phyloP scores from a whole-genome alignment of 2,888 invertebrate species.

The Meteorus colon region DNA sequence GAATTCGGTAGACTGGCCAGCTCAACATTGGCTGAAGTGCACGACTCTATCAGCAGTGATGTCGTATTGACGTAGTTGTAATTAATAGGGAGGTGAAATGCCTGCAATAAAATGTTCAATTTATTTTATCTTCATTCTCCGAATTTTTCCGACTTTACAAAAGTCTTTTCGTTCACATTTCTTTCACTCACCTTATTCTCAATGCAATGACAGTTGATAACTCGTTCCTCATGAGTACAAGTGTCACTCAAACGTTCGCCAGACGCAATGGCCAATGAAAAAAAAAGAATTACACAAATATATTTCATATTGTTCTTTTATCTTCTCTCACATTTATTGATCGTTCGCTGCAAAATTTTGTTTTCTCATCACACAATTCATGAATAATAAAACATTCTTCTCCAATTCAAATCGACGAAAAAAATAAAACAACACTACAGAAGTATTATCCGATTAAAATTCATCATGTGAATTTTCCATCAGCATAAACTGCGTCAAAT shows the following conservation, averaged over 20 bases:
- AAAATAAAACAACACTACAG: too few species aligned
- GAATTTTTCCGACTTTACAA: neutral
- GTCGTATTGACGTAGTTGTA: conserved; percentile 57
- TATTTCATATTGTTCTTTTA: conserved; percentile 41
- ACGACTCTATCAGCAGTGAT: conserved; percentile 56
- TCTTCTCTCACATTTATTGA: conserved; percentile 7
- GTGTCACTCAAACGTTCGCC: conserved; percentile 52
- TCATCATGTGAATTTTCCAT: too few species aligned
- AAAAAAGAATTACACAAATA: conserved; percentile 34
- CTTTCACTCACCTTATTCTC: conserved; percentile 56
- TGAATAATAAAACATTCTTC: conserved; percentile 3
- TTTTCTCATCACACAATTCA: conserved; percentile 11
- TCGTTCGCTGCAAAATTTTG: conserved; percentile 13
- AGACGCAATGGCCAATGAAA: conserved; percentile 27
- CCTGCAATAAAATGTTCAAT: conserved; percentile 52
- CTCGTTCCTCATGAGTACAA: conserved; percentile 50
- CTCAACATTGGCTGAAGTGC: conserved; percentile 54
- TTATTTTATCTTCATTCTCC: neutral
- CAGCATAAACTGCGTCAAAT: too few species aligned
- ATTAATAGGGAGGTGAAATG: conserved; percentile 56
- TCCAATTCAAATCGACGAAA: neutral
- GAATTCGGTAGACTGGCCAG: conserved; percentile 56
- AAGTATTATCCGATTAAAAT: too few species aligned
- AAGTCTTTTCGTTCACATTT: neutral
- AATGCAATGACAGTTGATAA: conserved; percentile 55